A percentile compares a stretch with the other conserved stretches of the same genome.
These are phyloP conservation scores for Netelia melanura DNA, from an alignment of 2,888 invertebrate species.

Conservation along the genomic window DNA sequence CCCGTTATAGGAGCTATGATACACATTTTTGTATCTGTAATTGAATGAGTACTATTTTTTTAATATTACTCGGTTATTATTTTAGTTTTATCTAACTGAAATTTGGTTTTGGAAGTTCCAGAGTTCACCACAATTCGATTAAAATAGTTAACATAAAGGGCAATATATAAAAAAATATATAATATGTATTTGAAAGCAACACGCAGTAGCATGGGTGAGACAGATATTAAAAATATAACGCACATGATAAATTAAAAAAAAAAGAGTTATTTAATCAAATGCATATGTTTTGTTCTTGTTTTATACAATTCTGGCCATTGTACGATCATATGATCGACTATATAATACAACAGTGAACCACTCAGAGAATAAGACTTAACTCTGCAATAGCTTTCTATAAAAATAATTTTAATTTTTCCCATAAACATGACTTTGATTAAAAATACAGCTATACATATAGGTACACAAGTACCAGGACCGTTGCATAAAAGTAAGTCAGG, in stretches of 20 bases:
- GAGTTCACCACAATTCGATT: not conserved
- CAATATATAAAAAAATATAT: constrained; percentile 11
- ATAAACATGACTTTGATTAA: constrained; percentile 90
- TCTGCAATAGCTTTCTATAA: constrained; percentile 97
- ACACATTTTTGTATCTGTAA: constrained; percentile 58
- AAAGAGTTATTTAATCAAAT: constrained; percentile 66
- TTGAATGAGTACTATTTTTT: constrained; percentile 31
- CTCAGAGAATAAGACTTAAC: constrained; percentile 95
- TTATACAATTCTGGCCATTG: constrained; percentile 91
- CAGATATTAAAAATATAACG: constrained; percentile 42
- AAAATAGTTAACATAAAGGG: not conserved
- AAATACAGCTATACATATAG: constrained; percentile 93
- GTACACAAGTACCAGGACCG: constrained; percentile 98
- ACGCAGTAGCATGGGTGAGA: not conserved
- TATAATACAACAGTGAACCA: constrained; percentile 93
- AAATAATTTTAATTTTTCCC: constrained; percentile 91
- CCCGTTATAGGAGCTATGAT: constrained; percentile 68
- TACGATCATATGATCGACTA: constrained; percentile 95
- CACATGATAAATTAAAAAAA: constrained; percentile 31
- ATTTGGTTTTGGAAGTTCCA: not conserved
- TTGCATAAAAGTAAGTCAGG: constrained; percentile 96
- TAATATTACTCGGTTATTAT: constrained; percentile 19
- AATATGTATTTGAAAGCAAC: not conserved
- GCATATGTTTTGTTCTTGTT: constrained; percentile 59
- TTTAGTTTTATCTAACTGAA: constrained; percentile 4